Conservation (phyloP, 23 tunicate genomes). For the Halocynthia aurantium region DNA sequence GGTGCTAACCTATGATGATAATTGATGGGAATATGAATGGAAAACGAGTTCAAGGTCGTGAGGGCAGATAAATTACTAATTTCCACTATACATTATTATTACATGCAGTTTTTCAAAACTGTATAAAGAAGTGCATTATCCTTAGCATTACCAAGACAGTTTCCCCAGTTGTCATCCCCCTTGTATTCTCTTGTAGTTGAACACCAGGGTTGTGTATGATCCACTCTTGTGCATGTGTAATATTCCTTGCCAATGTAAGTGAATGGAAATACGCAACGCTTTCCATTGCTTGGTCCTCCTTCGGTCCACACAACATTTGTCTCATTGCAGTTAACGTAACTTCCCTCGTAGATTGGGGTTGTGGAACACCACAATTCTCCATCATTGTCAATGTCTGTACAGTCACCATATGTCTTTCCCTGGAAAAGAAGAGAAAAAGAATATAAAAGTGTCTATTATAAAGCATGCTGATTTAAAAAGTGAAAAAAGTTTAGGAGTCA, state of each 20-base stretch:
- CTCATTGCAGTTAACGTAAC: constrained; percentile 52
- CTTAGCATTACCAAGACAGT: constrained; percentile 55
- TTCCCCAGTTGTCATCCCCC: constrained; percentile 60
- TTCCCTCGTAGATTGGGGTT: constrained; percentile 51
- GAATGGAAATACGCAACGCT: constrained; percentile 72
- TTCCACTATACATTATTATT: not conserved
- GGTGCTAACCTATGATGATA: too few species aligned
- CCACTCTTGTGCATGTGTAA: constrained; percentile 51
- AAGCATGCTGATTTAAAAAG: not conserved
- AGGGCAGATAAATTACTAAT: not conserved
- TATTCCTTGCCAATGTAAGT: constrained; percentile 48
- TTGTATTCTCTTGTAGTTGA: constrained; percentile 62
- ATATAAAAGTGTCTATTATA: not conserved
- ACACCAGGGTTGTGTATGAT: constrained; percentile 69
- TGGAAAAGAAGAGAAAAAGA: not conserved
- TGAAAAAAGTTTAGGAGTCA: too few species aligned
- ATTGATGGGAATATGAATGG: not conserved
- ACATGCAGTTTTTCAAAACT: not conserved
- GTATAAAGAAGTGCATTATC: not conserved
- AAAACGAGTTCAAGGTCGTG: not conserved
- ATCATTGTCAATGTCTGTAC: constrained; percentile 43
- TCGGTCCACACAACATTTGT: constrained; percentile 48
- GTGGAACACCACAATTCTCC: constrained; percentile 71
- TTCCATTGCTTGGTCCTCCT: constrained; percentile 77
- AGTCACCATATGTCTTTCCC: constrained; percentile 73